phyloP scores from a whole-genome alignment of 2,888 invertebrate species.

The Microchrysa polita region DNA sequence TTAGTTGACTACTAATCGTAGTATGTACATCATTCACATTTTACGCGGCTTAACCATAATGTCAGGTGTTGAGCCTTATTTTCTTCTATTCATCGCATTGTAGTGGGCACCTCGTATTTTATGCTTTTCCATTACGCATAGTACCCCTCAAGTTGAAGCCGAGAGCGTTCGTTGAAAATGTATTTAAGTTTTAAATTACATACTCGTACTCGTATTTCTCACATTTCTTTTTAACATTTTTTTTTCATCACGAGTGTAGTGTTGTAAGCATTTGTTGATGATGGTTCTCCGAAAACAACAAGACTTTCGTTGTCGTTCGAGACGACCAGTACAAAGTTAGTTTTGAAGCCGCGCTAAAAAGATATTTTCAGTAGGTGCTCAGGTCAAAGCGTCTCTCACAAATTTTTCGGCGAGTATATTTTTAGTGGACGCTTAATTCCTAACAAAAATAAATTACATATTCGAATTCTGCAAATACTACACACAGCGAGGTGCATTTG shows the following conservation, averaged over 20 bases:
- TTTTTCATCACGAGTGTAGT: neutral
- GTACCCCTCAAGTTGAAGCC: neutral
- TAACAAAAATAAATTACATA: too few species aligned
- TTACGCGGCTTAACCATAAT: neutral
- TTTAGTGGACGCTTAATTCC: neutral
- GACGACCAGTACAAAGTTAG: slow-evolving; percentile 14
- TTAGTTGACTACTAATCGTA: neutral
- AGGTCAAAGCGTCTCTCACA: slow-evolving; percentile 1
- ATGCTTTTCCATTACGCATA: neutral
- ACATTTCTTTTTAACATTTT: neutral
- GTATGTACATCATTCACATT: slow-evolving; percentile 19
- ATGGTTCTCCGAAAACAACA: slow-evolving; percentile 1
- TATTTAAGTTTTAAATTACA: neutral
- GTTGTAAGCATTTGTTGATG: neutral
- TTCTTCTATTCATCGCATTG: slow-evolving; percentile 18
- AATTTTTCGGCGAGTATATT: neutral
- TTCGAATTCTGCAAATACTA: slow-evolving; percentile 5
- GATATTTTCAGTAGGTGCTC: neutral
- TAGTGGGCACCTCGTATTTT: neutral
- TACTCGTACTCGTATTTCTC: neutral
- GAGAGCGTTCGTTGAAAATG: neutral
- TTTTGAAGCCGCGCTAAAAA: slow-evolving; percentile 18
- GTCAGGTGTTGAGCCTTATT: slow-evolving; percentile 2
- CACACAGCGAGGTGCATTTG: neutral
- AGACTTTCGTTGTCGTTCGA: slow-evolving; percentile 5